These are phyloP conservation scores for Apistogramma diplotaenia DNA, from an alignment of 2,113 vertebrate species.

Conservation along the genomic window DNA sequence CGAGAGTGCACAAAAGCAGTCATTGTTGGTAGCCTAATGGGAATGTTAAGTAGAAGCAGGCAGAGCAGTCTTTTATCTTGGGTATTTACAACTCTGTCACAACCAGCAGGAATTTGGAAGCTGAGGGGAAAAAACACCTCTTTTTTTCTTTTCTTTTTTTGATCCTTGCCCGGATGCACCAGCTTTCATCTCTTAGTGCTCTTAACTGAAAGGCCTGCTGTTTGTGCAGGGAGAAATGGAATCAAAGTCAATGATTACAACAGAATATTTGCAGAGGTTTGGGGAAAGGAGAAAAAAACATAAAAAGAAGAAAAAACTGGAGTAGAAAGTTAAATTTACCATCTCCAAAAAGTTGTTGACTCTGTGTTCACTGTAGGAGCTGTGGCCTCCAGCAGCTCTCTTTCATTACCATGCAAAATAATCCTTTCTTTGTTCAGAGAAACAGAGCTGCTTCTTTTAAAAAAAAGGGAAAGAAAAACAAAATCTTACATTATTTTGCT, in stretches of 20 bases:
- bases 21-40: constrained; percentile 67
- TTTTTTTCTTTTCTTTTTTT: constrained; percentile 27
- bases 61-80: constrained; percentile 69
- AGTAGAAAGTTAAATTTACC: constrained; percentile 57
- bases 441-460: constrained; percentile 22
- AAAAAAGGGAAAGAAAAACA: background rate
- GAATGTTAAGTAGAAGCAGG: constrained; percentile 70
- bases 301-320: constrained; percentile 24
- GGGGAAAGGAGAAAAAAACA: background rate
- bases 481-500: constrained; percentile 24
- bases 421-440: constrained; percentile 47
- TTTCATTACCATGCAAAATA: constrained; percentile 40
- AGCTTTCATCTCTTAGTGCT: constrained; percentile 72
- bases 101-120: constrained; percentile 56
- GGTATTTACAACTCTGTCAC: constrained; percentile 68
- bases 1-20: constrained; percentile 47
- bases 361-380: constrained; percentile 45
- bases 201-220: constrained; percentile 45
- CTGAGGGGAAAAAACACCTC: background rate
- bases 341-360: constrained; percentile 47
- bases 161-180: constrained; percentile 52
- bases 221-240: constrained; percentile 46
- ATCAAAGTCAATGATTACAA: constrained; percentile 67
- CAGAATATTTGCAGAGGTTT: constrained; percentile 53
- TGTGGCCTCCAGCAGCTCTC: constrained; percentile 50